These are phyloP conservation scores for Allygus modestus DNA, from an alignment of 2,888 invertebrate genomes.

Conservation along the genomic window DNA sequence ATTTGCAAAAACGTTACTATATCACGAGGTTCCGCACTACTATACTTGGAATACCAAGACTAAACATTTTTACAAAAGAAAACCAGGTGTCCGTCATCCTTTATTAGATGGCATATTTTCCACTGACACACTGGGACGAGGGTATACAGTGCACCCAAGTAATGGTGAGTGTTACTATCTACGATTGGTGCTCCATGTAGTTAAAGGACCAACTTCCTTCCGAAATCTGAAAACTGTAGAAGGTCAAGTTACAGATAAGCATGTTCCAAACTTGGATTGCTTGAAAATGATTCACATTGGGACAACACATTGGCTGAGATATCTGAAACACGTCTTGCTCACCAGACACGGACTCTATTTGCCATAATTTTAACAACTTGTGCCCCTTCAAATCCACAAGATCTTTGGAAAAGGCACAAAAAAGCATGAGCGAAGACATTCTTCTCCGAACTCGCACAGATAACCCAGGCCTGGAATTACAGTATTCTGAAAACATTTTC, in stretches of 20 bases:
- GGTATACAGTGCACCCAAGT: constrained; percentile 70
- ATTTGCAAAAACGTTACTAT: constrained; percentile 66
- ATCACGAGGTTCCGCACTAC: constrained; percentile 66
- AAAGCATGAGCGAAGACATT: constrained; percentile 66
- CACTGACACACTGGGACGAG: constrained; percentile 68
- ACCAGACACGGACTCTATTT: constrained; percentile 61
- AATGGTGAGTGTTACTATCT: constrained; percentile 69
- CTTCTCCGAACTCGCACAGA: neutral
- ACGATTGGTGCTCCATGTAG: constrained; percentile 68
- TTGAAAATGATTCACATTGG: constrained; percentile 69
- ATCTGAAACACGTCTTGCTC: constrained; percentile 66
- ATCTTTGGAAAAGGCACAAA: constrained; percentile 3
- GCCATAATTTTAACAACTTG: constrained; percentile 37
- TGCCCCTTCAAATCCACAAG: neutral
- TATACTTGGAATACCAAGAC: constrained; percentile 64
- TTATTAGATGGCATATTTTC: constrained; percentile 66
- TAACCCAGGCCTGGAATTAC: neutral
- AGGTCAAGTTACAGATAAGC: too few relatives aligned
- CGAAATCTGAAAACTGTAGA: constrained; percentile 70
- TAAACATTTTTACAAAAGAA: constrained; percentile 6
- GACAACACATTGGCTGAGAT: constrained; percentile 67
- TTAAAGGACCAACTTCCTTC: constrained; percentile 71
- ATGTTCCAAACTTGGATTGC: constrained; percentile 64
- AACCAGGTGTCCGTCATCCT: constrained; percentile 10
- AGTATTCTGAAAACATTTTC: constrained; percentile 48